Conservation (phyloP, 2,113 vertebrate species). For the Chiloscyllium plagiosum region DNA sequence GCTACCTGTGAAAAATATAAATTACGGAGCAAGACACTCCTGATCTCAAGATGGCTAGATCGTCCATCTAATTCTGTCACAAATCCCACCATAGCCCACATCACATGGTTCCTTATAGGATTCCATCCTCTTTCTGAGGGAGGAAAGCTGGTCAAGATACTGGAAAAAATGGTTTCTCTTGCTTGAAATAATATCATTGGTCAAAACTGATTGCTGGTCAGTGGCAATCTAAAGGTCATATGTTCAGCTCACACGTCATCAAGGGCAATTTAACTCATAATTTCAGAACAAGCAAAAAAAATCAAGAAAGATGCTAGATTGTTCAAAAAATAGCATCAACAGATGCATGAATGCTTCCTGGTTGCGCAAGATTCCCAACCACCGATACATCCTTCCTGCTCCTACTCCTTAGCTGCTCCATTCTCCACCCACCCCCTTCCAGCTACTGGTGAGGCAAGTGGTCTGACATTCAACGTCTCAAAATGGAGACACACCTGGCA, state of each 20-base stretch:
- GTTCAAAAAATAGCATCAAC: not conserved
- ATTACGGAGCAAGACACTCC: too few species aligned
- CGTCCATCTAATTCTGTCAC: too few species aligned
- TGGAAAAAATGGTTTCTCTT: not conserved
- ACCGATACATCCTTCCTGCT: not conserved
- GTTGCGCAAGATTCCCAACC: not conserved
- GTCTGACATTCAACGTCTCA: not conserved
- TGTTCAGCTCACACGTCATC: not conserved
- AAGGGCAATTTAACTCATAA: not conserved
- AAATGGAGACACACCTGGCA: not conserved
- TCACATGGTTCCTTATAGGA: too few species aligned
- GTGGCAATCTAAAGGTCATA: not conserved
- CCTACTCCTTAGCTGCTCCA: too few species aligned
- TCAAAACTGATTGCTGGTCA: not conserved
- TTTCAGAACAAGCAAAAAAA: not conserved
- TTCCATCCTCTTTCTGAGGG: not conserved
- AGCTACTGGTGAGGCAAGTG: not conserved
- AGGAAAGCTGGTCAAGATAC: not conserved
- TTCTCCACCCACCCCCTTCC: too few species aligned
- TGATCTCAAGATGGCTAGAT: too few species aligned
- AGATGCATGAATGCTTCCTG: too few species aligned
- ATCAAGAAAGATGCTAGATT: not conserved
- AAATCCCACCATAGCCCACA: too few species aligned
- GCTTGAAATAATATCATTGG: not conserved
- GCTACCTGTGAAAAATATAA: too few species aligned